A percentile compares a stretch with the other conserved stretches of the same genome.
phyloP scores from a whole-genome alignment of 2,888 invertebrate species.

The Microctonus brassicae region DNA sequence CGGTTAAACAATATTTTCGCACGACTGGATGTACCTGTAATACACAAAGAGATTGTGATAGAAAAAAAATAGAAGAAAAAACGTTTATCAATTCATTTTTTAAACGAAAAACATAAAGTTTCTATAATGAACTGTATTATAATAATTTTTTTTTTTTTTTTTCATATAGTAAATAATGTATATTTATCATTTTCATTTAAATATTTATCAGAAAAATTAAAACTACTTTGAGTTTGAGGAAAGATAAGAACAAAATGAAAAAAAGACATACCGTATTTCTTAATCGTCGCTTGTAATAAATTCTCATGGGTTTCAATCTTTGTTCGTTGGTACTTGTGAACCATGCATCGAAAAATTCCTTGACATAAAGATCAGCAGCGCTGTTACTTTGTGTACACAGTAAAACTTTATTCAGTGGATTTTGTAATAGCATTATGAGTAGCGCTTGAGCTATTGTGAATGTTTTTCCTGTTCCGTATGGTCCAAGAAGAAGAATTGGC shows the following conservation, averaged over 20 bases:
- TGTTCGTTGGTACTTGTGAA: constrained; percentile 78
- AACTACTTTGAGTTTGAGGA: not conserved
- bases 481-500: constrained; percentile 81
- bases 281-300: constrained; percentile 85
- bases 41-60: constrained; percentile 16
- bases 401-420: constrained; percentile 78
- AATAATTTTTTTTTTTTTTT: not conserved
- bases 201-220: constrained; percentile 6
- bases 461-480: constrained; percentile 91
- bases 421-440: constrained; percentile 71
- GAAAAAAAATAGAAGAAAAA: not conserved
- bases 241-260: constrained; percentile 22
- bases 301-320: constrained; percentile 76
- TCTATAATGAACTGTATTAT: not conserved
- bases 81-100: not conserved
- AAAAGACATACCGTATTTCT: constrained; percentile 80
- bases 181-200: not conserved
- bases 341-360: constrained; percentile 85
- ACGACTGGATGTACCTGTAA: constrained; percentile 60
- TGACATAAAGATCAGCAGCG: constrained; percentile 87
- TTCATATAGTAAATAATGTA: not conserved
- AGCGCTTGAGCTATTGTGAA: constrained; percentile 80
- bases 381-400: constrained; percentile 91
- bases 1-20: constrained; percentile 79
- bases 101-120: not conserved